A percentile compares a stretch with the other conserved stretches of the same genome.
Conservation (phyloP, 2,888 invertebrate genomes). For the Sphecodes monilicornis region DNA sequence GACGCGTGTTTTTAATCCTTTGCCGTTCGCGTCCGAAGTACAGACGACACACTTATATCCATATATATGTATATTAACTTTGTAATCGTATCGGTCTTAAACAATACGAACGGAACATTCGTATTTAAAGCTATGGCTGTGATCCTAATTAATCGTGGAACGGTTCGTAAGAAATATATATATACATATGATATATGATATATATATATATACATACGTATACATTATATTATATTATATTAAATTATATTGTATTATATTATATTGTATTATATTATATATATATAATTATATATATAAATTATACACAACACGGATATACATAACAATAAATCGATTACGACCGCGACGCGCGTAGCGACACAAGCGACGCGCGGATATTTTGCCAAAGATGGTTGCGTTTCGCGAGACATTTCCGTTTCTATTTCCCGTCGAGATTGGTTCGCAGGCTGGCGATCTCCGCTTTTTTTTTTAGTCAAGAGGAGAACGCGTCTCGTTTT, state of each 20-base stretch:
- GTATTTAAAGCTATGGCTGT: constrained; percentile 85
- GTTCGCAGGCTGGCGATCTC: constrained; percentile 3
- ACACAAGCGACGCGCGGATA: constrained; percentile 67
- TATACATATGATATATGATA: constrained; percentile 51
- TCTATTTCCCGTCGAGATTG: constrained; percentile 28
- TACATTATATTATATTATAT: constrained; percentile 41
- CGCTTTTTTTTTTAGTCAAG: not conserved
- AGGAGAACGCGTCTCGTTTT: constrained; percentile 26
- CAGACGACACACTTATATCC: not conserved
- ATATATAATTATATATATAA: constrained; percentile 27
- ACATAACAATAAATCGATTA: constrained; percentile 52
- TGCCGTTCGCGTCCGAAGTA: constrained; percentile 75
- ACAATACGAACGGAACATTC: constrained; percentile 81
- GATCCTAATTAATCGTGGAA: constrained; percentile 81
- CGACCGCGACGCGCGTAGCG: constrained; percentile 50
- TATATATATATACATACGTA: constrained; percentile 31
- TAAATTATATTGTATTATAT: constrained; percentile 7
- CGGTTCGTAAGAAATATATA: constrained; percentile 74
- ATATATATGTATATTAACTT: constrained; percentile 38
- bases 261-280: constrained; percentile 11
- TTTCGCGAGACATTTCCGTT: constrained; percentile 48
- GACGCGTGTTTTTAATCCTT: constrained; percentile 71
- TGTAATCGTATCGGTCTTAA: constrained; percentile 79
- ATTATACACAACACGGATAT: constrained; percentile 24
- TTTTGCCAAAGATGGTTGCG: constrained; percentile 72